Evolutionary conservation across 2,888 invertebrate species (phyloP).

Genomic region (Hirtodrosophila duncani): DNA sequence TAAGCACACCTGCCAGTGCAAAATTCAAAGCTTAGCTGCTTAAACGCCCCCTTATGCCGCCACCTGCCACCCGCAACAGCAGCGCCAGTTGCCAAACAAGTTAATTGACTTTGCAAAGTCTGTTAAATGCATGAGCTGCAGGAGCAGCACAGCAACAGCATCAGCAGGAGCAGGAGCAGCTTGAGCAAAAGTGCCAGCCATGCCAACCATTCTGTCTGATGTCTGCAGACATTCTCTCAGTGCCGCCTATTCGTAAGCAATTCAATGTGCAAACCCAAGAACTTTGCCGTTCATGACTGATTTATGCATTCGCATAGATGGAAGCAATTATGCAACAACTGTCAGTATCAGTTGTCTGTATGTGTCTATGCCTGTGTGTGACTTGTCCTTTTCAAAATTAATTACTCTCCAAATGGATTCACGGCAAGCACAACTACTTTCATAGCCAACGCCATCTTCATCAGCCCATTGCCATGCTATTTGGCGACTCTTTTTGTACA

Average conservation of each 20-base stretch:
- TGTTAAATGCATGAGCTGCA: slow-evolving; percentile 8
- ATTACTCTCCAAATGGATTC: slow-evolving; percentile 54
- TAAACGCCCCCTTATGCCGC: background rate
- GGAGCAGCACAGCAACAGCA: background rate
- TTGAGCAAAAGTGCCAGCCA: too few relatives aligned
- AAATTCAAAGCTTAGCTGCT: slow-evolving; percentile 34
- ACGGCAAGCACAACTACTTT: slow-evolving; percentile 26
- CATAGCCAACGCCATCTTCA: slow-evolving; percentile 11
- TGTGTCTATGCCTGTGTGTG: slow-evolving; percentile 11
- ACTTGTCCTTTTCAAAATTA: slow-evolving; percentile 43
- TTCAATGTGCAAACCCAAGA: background rate
- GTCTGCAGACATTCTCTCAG: too few relatives aligned
- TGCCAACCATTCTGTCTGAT: too few relatives aligned
- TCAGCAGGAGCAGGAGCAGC: background rate
- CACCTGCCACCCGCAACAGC: slow-evolving; percentile 5
- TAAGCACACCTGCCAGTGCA: slow-evolving; percentile 4
- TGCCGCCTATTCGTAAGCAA: too few relatives aligned
- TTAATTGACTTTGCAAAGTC: slow-evolving; percentile 60
- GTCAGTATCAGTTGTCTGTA: slow-evolving; percentile 2
- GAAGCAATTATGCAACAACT: slow-evolving; percentile 17
- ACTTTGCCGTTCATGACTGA: slow-evolving; percentile 16
- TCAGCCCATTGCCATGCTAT: slow-evolving; percentile 38
- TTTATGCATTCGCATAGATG: slow-evolving; percentile 13
- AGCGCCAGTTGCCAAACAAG: slow-evolving; percentile 38
- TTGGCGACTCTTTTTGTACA: slow-evolving; percentile 17